Evolutionary conservation across 2,797 vertebrate genomes (phyloP), one percentile per base, ranked within the genome.

Genomic region (Eupleurogrammus muticus): DNA sequence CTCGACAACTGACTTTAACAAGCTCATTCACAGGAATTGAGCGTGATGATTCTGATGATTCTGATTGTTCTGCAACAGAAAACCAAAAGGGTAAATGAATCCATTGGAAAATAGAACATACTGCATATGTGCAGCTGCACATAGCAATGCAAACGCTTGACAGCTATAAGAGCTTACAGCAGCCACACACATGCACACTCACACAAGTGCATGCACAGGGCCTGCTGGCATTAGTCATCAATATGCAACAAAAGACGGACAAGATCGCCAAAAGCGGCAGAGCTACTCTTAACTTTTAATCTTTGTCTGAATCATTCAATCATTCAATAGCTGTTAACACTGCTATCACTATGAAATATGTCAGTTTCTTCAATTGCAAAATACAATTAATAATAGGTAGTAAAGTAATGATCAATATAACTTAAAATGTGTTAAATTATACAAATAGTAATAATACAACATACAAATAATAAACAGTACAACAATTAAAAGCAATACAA

Each of bases 1-100:
- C 67, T 81, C 64, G 83, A 83, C 75, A 16, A 11, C 58, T 64
- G 73, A 73, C 71, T 84, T 87, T 87, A 81, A 85, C 86, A 72
- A 76, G 83, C 79, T 77, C 75, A 76, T 84, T 77, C 82, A 60
- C 69, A 28, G 3, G 28, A 28, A 6, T 6, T 6, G 20, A 77
- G 71, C 67, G 75, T 68, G 46, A 64, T 79, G 64, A 71, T 77
- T 85, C 74, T 68, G 46, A 64, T 79, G 64, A 71, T 77, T 85
- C 74, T 73, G 68, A 83, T 57, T 71, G 16, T 66, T 74, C 23
- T 6, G 59, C 49, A 35, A 66, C 21, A 36, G 65, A 80, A 53
- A 44, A 60, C 53, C 56, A 35, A 62, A 49, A 28, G 44, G 51
- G 76, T 70, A 76, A 74, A 82, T 81, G 32, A 73, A 23, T 44